Percentiles rank a stretch among this genome's conserved stretches.
Conservation (phyloP, 2,113 vertebrate species). For the Lutjanus erythropterus region DNA sequence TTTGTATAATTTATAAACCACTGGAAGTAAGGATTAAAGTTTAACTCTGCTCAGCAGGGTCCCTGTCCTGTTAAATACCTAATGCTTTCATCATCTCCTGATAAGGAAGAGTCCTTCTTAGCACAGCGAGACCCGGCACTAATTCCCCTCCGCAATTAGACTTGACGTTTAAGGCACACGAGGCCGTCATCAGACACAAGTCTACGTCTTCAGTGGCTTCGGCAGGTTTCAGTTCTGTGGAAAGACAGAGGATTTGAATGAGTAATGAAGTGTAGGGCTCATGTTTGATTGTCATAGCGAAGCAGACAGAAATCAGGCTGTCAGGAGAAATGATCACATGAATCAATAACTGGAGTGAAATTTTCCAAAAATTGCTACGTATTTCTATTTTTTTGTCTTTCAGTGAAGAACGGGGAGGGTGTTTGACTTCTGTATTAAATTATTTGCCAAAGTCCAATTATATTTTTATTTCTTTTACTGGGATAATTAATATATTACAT, state of each 20-base stretch:
- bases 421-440: not conserved
- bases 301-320: not conserved
- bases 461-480: not conserved
- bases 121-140: slow-evolving; percentile 33
- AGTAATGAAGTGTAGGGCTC: slow-evolving; percentile 3
- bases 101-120: slow-evolving; percentile 38
- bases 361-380: not conserved
- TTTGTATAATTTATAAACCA: slow-evolving; percentile 36
- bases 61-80: slow-evolving; percentile 42
- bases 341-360: not conserved
- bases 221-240: slow-evolving; percentile 15
- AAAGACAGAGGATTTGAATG: slow-evolving; percentile 31
- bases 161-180: slow-evolving; percentile 29
- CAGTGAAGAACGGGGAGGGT: not conserved
- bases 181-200: slow-evolving; percentile 27
- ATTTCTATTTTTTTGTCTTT: too few relatives aligned
- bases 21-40: slow-evolving; percentile 47
- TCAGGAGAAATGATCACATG: not conserved
- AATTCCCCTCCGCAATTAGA: slow-evolving; percentile 50
- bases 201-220: not conserved
- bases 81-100: slow-evolving; percentile 51
- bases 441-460: not conserved
- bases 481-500: not conserved
- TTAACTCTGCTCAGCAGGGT: slow-evolving; percentile 44
- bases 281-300: slow-evolving; percentile 3